These are phyloP conservation scores for Bombus sibiricus DNA, from an alignment of 1,140 invertebrate species.

Conservation along the genomic window DNA sequence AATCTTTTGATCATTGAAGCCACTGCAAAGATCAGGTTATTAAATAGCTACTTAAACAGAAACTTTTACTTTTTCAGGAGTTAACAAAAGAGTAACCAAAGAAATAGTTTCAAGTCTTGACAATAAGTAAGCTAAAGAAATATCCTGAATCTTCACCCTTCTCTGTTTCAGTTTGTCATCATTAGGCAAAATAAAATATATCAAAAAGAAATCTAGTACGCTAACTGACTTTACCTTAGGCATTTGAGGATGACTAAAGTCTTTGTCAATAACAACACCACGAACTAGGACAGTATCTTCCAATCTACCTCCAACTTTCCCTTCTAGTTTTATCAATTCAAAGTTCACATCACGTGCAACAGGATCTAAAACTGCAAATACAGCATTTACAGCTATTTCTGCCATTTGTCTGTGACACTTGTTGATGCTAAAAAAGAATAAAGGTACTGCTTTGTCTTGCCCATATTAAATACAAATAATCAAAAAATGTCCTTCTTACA, in stretches of 20 bases:
- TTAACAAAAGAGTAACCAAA: background rate
- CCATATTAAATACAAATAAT: background rate
- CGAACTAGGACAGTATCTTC: slow-evolving; percentile 98
- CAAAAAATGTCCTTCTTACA: slow-evolving; percentile 82
- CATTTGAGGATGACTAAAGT: slow-evolving; percentile 99
- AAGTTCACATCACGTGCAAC: slow-evolving; percentile 98
- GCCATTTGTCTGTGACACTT: slow-evolving; percentile 98
- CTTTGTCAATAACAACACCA: slow-evolving; percentile 99
- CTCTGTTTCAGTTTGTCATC: slow-evolving; percentile 63
- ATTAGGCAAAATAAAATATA: slow-evolving; percentile 7
- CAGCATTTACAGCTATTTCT: slow-evolving; percentile 98
- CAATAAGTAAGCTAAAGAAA: slow-evolving; percentile 28
- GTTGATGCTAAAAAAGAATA: slow-evolving; percentile 85
- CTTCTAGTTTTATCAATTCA: slow-evolving; percentile 99
- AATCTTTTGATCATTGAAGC: slow-evolving; percentile 79
- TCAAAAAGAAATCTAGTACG: background rate
- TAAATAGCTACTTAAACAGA: slow-evolving; percentile 2
- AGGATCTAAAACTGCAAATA: slow-evolving; percentile 96
- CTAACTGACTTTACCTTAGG: slow-evolving; percentile 88
- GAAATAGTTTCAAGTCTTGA: slow-evolving; percentile 4
- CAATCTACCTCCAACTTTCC: slow-evolving; percentile 98
- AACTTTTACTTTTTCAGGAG: background rate
- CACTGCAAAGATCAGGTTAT: slow-evolving; percentile 63
- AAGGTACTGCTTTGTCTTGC: slow-evolving; percentile 9
- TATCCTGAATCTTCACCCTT: slow-evolving; percentile 65